Percentiles rank a stretch among this genome's conserved stretches.
Conservation (phyloP, 2,113 vertebrate genomes). For the Campylomormyrus tamandua region DNA sequence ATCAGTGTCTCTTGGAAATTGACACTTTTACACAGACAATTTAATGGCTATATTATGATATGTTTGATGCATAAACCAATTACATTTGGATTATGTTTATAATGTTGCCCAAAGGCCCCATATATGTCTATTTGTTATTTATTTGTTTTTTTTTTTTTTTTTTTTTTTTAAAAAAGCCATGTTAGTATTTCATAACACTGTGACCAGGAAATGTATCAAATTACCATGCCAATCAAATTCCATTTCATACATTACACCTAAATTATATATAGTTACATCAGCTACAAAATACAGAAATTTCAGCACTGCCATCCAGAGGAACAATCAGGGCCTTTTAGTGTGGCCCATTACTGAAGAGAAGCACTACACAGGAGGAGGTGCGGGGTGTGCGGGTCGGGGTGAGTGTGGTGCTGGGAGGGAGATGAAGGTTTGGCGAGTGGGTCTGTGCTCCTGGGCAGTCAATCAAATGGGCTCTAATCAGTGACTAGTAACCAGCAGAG, state of each 20-base stretch:
- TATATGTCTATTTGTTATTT: neutral
- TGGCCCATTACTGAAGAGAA: neutral
- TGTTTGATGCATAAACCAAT: neutral
- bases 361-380: neutral
- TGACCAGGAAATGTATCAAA: neutral
- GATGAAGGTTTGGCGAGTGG: neutral
- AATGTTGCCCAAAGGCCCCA: neutral
- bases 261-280: conserved; percentile 4
- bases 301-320: neutral
- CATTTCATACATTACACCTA: neutral
- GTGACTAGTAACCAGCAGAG: neutral
- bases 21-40: neutral
- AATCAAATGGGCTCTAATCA: neutral
- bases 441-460: neutral
- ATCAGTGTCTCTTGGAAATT: neutral
- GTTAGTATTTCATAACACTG: neutral
- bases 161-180: neutral
- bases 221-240: neutral
- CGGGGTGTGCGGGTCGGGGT: neutral
- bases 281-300: neutral
- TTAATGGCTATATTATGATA: neutral
- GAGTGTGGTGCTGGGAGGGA: neutral
- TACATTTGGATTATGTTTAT: neutral
- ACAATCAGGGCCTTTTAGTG: neutral
- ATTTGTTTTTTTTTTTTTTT: neutral